These are phyloP conservation scores for Hycleus cichorii DNA, from an alignment of 1,140 invertebrate species.

Conservation along the genomic window DNA sequence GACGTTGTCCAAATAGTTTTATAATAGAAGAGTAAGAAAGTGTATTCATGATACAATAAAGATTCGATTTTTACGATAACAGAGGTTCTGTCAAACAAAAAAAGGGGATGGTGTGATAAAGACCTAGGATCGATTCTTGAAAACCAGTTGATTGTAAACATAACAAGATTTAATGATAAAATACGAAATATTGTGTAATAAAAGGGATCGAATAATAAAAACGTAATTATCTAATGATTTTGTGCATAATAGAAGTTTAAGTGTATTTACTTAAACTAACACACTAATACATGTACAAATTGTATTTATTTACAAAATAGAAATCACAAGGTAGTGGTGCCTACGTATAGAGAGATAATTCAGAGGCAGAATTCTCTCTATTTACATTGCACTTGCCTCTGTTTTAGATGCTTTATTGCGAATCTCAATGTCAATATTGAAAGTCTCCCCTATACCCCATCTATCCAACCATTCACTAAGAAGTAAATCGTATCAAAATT, in stretches of 20 bases:
- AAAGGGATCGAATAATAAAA: not conserved
- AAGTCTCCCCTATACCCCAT: not conserved
- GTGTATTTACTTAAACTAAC: no score
- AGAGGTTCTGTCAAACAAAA: slow-evolving; percentile 19
- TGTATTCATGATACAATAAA: no score
- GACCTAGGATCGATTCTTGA: slow-evolving; percentile 14
- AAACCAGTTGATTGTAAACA: slow-evolving; percentile 24
- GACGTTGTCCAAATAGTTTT: slow-evolving; percentile 13
- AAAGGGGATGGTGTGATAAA: slow-evolving; percentile 15
- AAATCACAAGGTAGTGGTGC: not conserved
- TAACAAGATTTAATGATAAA: slow-evolving; percentile 13
- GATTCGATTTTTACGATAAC: no score
- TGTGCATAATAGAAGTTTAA: no score
- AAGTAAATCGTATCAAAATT: slow-evolving; percentile 9
- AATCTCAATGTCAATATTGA: slow-evolving; percentile 33
- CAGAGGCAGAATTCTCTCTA: slow-evolving; percentile 10
- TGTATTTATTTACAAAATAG: slow-evolving; percentile 9
- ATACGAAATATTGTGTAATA: not conserved
- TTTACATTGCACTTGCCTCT: slow-evolving; percentile 30
- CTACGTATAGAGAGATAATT: slow-evolving; percentile 1
- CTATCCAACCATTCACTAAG: no score
- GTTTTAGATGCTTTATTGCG: slow-evolving; percentile 35
- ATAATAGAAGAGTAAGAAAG: no score
- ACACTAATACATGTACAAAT: not conserved
- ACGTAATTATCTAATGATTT: not conserved